These are phyloP conservation scores for Vireo altiloquus DNA, from an alignment of 2,113 vertebrate genomes.

Conservation along the genomic window DNA sequence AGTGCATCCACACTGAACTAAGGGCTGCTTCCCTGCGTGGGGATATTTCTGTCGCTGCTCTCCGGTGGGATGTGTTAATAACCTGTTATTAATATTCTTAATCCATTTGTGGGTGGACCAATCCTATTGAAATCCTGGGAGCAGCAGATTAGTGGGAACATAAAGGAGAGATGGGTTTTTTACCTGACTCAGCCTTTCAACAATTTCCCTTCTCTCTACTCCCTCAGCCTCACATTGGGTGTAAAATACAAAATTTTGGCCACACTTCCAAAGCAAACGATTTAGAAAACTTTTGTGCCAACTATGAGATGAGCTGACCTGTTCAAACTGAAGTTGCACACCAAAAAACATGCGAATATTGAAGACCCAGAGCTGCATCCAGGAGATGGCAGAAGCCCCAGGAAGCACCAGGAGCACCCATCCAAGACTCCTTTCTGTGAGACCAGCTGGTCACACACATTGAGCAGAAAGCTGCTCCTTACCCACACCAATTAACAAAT, in stretches of 20 bases:
- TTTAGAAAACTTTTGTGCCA: not conserved
- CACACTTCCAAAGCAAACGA: not conserved
- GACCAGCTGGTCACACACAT: not conserved
- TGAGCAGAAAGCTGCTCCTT: not conserved
- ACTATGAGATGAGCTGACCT: not conserved
- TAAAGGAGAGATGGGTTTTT: not conserved
- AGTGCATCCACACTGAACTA: accelerated
- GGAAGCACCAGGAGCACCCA: not conserved
- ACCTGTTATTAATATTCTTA: not conserved
- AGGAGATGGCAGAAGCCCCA: not conserved
- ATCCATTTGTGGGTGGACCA: not conserved
- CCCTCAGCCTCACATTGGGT: not conserved
- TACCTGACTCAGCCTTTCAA: not conserved
- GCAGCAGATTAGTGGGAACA: not conserved
- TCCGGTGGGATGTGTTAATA: not conserved
- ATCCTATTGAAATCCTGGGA: not conserved
- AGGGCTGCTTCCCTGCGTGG: not conserved
- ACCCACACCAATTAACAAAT: not conserved
- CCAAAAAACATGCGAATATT: not conserved
- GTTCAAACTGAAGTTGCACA: not conserved
- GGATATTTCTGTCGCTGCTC: not conserved
- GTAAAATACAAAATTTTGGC: not conserved
- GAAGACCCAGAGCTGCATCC: not conserved
- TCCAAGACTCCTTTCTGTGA: not conserved
- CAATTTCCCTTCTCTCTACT: not conserved